Conservation (phyloP, 2,113 vertebrate genomes). For the Delphinapterus leucas region DNA sequence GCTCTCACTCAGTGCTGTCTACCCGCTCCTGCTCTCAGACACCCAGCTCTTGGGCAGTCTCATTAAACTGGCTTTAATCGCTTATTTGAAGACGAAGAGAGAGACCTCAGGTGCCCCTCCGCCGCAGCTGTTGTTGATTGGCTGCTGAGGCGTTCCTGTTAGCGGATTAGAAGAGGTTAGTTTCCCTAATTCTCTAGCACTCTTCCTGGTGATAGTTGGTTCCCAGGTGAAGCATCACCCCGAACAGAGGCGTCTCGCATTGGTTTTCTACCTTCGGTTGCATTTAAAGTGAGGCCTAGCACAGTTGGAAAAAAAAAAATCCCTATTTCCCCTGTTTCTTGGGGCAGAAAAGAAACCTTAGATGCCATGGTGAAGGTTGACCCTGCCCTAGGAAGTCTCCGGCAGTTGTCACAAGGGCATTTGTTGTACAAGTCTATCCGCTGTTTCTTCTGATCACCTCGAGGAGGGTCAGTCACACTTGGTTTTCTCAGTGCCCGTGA, state of each 20-base stretch:
- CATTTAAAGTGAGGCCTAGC: background rate
- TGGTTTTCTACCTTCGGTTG: background rate
- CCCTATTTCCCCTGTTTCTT: background rate
- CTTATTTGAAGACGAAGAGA: slow-evolving; percentile 33
- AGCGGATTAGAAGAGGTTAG: slow-evolving; percentile 67
- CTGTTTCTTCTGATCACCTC: background rate
- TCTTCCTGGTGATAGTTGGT: slow-evolving; percentile 71
- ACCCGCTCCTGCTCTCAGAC: background rate
- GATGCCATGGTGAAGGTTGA: background rate
- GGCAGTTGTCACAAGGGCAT: background rate
- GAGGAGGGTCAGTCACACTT: background rate
- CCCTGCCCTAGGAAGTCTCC: background rate
- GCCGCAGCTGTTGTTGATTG: slow-evolving; percentile 56
- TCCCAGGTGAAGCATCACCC: slow-evolving; percentile 62
- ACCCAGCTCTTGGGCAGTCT: slow-evolving; percentile 46
- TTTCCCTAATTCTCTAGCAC: slow-evolving; percentile 64
- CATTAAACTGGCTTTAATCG: slow-evolving; percentile 74
- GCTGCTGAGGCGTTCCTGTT: slow-evolving; percentile 54
- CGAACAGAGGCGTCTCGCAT: background rate
- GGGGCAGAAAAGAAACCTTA: background rate
- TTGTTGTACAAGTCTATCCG: background rate
- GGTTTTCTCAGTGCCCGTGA: background rate
- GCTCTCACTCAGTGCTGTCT: background rate
- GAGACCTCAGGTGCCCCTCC: background rate
- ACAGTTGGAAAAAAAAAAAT: background rate